Evolutionary conservation across 2,888 invertebrate species (phyloP).

Genomic region (Thymelicus acteon): DNA sequence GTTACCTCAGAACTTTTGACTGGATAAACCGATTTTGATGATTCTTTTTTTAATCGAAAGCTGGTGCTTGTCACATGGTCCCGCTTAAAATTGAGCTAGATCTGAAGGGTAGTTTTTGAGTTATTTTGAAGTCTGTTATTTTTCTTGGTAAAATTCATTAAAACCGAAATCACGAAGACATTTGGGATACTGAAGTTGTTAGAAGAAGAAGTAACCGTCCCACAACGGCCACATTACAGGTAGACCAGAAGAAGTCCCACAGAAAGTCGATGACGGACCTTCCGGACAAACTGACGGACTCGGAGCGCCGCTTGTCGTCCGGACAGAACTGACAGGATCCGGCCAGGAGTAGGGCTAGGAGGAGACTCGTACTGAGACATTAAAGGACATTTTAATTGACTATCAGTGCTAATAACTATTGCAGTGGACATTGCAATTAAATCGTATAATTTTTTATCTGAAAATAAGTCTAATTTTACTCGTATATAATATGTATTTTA

Average conservation of each 20-base stretch:
- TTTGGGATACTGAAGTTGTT: no score
- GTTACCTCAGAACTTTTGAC: no score
- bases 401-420: neutral
- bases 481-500: neutral
- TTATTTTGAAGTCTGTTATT: no score
- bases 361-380: constrained; percentile 1
- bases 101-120: no score
- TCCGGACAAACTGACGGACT: constrained; percentile 55
- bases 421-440: neutral
- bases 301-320: constrained; percentile 56
- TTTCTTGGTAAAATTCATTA: no score
- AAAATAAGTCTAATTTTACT: neutral
- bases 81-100: no score
- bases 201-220: neutral
- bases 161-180: no score
- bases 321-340: constrained; percentile 54
- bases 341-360: constrained; percentile 27
- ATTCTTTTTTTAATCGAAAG: no score
- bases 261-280: constrained; percentile 47
- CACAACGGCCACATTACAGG: constrained; percentile 29
- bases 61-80: no score
- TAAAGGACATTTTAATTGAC: neutral
- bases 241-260: constrained; percentile 42
- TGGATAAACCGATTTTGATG: no score
- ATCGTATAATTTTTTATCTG: no score